Percentiles rank a stretch among this genome's conserved stretches.
Conservation (phyloP, 2,113 vertebrate species). For the Mastomys natalensis region DNA sequence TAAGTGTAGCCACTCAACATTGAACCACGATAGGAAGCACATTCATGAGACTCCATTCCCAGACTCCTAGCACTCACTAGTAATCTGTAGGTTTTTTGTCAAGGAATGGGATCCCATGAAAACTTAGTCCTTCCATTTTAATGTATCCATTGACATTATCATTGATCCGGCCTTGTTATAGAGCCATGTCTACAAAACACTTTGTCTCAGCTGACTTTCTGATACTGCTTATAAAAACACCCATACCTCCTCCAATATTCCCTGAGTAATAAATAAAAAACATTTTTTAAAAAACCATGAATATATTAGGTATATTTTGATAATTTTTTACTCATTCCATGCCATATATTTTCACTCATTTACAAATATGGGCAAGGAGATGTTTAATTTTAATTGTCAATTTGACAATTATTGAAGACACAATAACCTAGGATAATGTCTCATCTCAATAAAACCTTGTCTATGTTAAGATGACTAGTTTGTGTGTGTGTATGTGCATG, state of each 20-base stretch:
- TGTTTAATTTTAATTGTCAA: neutral
- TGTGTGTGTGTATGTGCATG: neutral
- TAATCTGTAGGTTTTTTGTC: neutral
- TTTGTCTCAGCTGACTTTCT: neutral
- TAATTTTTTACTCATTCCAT: neutral
- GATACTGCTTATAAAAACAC: neutral
- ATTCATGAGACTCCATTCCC: neutral
- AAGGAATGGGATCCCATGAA: neutral
- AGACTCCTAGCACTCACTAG: neutral
- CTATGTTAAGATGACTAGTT: neutral
- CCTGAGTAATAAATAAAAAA: neutral
- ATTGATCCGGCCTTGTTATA: neutral
- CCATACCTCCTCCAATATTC: neutral
- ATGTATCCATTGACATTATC: neutral
- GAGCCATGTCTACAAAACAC: neutral
- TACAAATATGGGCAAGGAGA: neutral
- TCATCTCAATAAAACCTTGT: neutral
- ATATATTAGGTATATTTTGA: neutral
- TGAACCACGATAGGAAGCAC: neutral
- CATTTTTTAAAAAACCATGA: neutral
- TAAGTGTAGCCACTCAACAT: neutral
- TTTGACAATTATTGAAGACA: neutral
- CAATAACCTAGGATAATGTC: neutral
- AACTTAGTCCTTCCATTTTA: neutral
- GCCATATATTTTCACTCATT: neutral